Conservation (phyloP, 2,888 invertebrate genomes). For the Autographa pulchrina region DNA sequence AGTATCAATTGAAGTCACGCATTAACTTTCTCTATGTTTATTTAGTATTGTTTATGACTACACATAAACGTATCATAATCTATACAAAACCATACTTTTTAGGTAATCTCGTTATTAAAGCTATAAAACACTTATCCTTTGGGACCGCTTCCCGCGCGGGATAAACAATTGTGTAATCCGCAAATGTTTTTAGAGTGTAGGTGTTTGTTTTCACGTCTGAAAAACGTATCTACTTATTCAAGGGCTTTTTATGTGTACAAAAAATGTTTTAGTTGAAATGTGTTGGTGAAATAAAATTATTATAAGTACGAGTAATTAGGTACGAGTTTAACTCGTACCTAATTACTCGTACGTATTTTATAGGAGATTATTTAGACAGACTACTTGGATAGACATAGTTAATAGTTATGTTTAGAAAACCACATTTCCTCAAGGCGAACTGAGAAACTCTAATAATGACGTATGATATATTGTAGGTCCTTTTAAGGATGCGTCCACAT, state of each 20-base stretch:
- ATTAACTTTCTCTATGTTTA: slow-evolving; percentile 60
- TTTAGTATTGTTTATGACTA: slow-evolving; percentile 11
- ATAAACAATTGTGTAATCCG: not conserved
- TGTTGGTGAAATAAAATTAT: too few species aligned
- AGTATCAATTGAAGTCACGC: slow-evolving; percentile 65
- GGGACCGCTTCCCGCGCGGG: not conserved
- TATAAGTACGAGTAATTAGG: too few species aligned
- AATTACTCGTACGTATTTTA: too few species aligned
- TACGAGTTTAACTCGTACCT: too few species aligned
- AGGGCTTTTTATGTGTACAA: not conserved
- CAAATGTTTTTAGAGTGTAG: not conserved
- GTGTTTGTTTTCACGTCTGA: not conserved
- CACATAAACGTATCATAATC: not conserved
- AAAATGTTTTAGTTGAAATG: not conserved
- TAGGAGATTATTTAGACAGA: too few species aligned
- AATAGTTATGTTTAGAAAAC: too few species aligned
- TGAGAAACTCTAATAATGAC: too few species aligned
- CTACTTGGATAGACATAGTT: too few species aligned
- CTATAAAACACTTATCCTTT: not conserved
- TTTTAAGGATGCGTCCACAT: too few species aligned
- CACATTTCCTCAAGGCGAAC: too few species aligned
- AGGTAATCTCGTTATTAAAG: not conserved
- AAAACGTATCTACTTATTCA: too few species aligned
- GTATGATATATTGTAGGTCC: too few species aligned
- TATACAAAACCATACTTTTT: not conserved